phyloP scores from a whole-genome alignment of 2,797 vertebrate species.

The Falco rusticolus region DNA sequence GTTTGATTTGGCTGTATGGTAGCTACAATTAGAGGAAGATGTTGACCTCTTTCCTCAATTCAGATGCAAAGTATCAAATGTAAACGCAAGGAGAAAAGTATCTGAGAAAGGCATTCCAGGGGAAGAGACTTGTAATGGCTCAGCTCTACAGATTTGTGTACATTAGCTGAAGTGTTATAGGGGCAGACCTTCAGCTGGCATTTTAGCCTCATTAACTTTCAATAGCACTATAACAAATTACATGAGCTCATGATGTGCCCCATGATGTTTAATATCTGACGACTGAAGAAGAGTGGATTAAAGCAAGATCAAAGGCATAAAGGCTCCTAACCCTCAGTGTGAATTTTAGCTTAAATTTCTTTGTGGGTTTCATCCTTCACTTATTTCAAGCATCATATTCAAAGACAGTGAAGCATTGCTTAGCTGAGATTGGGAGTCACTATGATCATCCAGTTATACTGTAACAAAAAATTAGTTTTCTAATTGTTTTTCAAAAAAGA shows the following conservation, averaged over 20 bases:
- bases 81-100: background rate
- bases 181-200: constrained; percentile 13
- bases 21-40: background rate
- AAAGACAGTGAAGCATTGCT: background rate
- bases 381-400: background rate
- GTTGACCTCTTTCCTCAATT: background rate
- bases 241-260: background rate
- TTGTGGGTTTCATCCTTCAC: background rate
- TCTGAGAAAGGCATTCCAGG: background rate
- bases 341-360: constrained; percentile 6
- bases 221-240: constrained; percentile 32
- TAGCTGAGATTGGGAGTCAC: background rate
- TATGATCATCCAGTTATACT: background rate
- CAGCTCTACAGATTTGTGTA: constrained; percentile 1
- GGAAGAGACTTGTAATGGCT: background rate
- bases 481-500: background rate
- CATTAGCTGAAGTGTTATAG: background rate
- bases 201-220: constrained; percentile 40
- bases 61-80: rapidly evolving
- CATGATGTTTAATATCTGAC: constrained; percentile 39
- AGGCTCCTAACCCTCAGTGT: background rate
- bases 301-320: constrained; percentile 3
- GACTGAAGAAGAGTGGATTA: constrained; percentile 38
- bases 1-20: background rate
- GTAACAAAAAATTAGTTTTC: background rate